A percentile compares a stretch with the other conserved stretches of the same genome.
Conservation (phyloP, 1,140 invertebrate species). For the Tribolium castaneum region DNA sequence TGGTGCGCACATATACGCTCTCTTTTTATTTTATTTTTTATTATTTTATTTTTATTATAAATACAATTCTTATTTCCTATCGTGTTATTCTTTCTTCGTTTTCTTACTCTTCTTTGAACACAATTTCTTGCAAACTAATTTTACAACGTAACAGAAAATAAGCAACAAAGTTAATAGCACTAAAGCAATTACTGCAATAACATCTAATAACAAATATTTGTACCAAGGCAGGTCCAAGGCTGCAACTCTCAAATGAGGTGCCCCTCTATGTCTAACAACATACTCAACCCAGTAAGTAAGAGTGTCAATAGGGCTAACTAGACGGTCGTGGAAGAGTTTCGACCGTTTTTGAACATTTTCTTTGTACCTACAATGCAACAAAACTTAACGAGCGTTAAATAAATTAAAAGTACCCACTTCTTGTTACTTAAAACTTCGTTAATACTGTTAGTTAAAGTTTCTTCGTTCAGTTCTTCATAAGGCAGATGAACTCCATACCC, state of each 20-base stretch:
- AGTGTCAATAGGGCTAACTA: constrained; percentile 69
- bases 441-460: constrained; percentile 50
- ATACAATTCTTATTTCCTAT: too few species aligned
- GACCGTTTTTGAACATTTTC: constrained; percentile 66
- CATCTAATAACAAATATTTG: constrained; percentile 54
- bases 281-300: constrained; percentile 78
- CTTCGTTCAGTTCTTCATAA: constrained; percentile 54
- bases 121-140: not conserved
- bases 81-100: not conserved
- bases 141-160: not conserved
- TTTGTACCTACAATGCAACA: not conserved
- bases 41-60: too few species aligned
- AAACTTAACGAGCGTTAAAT: not conserved
- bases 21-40: too few species aligned
- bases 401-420: not conserved
- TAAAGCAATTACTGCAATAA: constrained; percentile 31
- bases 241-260: constrained; percentile 52
- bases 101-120: not conserved
- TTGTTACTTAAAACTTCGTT: constrained; percentile 48
- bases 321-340: constrained; percentile 72
- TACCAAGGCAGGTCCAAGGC: constrained; percentile 60
- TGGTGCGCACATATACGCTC: too few species aligned
- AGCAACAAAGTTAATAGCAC: not conserved
- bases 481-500: constrained; percentile 49
- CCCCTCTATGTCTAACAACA: constrained; percentile 70